These are phyloP conservation scores for Lycaon pictus DNA, from an alignment of 2,113 vertebrate species.

Conservation along the genomic window DNA sequence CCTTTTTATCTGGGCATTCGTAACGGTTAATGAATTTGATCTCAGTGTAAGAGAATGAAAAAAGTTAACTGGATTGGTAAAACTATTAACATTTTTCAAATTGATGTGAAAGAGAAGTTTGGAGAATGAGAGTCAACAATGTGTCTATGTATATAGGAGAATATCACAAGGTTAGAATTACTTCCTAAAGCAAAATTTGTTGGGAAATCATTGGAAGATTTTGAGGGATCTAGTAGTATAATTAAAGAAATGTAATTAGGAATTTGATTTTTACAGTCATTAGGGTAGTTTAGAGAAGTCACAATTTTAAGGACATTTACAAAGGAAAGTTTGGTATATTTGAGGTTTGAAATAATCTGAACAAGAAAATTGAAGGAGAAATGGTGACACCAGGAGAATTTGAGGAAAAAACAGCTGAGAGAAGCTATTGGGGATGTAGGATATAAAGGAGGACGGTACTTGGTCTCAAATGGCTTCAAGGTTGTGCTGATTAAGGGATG, in stretches of 20 bases:
- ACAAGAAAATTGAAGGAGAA: not conserved
- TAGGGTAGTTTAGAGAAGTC: constrained; percentile 49
- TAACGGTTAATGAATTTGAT: constrained; percentile 22
- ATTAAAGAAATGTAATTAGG: constrained; percentile 40
- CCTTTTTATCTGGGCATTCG: not conserved
- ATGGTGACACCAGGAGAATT: not conserved
- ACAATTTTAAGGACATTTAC: not conserved
- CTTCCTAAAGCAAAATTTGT: constrained; percentile 22
- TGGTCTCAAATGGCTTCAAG: not conserved
- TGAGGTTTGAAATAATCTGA: constrained; percentile 44
- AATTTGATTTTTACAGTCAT: constrained; percentile 37
- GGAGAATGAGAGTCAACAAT: not conserved
- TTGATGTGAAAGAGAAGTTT: constrained; percentile 14
- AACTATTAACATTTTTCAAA: constrained; percentile 57
- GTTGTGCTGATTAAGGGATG: not conserved
- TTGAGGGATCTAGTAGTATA: constrained; percentile 38
- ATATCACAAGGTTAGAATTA: constrained; percentile 11
- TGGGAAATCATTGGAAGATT: constrained; percentile 13
- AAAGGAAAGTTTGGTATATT: not conserved
- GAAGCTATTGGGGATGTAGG: not conserved
- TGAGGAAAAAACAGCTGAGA: not conserved
- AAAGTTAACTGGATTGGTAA: constrained; percentile 10
- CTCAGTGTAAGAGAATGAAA: constrained; percentile 4
- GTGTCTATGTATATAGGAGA: constrained; percentile 14
- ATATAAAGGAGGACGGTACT: not conserved